These are phyloP conservation scores for Drymodes brunneopygia DNA, from an alignment of 2,113 vertebrate species.

Conservation along the genomic window DNA sequence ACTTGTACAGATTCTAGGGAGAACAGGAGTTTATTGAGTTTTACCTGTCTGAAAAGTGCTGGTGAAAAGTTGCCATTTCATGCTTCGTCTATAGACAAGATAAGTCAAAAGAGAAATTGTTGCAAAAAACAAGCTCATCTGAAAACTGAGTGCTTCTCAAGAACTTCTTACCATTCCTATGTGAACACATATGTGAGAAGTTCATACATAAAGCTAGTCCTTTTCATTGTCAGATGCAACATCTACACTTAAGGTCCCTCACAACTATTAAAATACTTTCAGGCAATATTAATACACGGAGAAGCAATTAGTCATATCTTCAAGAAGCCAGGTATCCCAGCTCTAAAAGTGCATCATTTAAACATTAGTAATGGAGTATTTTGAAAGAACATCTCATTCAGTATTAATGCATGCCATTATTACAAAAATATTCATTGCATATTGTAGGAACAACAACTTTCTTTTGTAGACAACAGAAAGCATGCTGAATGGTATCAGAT, in stretches of 20 bases:
- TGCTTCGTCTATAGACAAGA: conserved; percentile 35
- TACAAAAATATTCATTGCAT: conserved; percentile 48
- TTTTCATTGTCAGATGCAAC: conserved; percentile 26
- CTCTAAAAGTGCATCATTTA: conserved; percentile 30
- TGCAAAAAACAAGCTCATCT: conserved; percentile 30
- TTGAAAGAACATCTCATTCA: conserved; percentile 28
- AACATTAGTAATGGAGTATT: conserved; percentile 21
- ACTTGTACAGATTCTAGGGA: conserved; percentile 29
- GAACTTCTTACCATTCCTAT: conserved; percentile 24
- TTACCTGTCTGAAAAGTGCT: conserved; percentile 51
- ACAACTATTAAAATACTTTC: conserved; percentile 23
- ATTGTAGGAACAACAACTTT: neutral
- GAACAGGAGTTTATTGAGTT: conserved; percentile 56
- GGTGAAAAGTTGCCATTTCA: conserved; percentile 48
- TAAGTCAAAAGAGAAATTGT: conserved; percentile 21
- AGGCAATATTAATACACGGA: conserved; percentile 36
- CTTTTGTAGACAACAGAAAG: conserved; percentile 8
- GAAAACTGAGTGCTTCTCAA: conserved; percentile 25
- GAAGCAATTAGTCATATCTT: conserved; percentile 23
- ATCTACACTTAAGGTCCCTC: conserved; percentile 3
- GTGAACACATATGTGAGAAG: neutral
- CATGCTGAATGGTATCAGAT: conserved; percentile 26
- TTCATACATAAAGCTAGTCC: neutral
- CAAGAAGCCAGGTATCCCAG: conserved; percentile 4
- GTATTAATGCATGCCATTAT: conserved; percentile 58